Evolutionary conservation across 2,113 vertebrate genomes (phyloP).

Genomic region (Collichthys lucidus): DNA sequence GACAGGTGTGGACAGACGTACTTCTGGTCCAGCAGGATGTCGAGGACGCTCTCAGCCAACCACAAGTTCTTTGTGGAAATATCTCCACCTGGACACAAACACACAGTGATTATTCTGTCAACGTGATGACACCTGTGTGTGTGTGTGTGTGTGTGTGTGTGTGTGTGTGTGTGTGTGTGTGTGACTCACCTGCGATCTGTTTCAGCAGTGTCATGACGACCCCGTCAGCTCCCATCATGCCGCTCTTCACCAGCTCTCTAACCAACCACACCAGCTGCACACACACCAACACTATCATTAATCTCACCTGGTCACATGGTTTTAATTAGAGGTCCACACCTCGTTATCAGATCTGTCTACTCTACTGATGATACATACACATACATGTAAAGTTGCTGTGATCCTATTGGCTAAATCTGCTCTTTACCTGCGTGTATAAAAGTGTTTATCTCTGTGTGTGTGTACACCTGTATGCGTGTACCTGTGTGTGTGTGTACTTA

Average conservation of each 20-base stretch:
- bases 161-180: no score
- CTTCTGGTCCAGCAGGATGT: constrained; percentile 95
- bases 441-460: no score
- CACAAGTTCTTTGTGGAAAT: constrained; percentile 94
- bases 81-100: constrained; percentile 88
- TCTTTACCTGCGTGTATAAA: not conserved
- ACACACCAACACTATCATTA: not conserved
- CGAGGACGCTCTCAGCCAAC: constrained; percentile 93
- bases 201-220: constrained; percentile 98
- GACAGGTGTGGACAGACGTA: constrained; percentile 51
- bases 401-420: no score
- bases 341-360: not conserved
- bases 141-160: no score
- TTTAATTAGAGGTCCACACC: no score
- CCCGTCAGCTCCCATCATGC: constrained; percentile 91
- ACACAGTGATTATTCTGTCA: not conserved
- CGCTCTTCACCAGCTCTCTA: constrained; percentile 93
- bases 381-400: no score
- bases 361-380: no score
- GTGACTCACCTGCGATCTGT: constrained; percentile 90
- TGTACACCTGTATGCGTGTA: no score
- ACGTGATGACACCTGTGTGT: no score
- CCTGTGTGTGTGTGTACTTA: not conserved
- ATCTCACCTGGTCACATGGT: no score
- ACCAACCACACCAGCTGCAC: constrained; percentile 94